Conservation (phyloP, 2,888 invertebrate species). For the Oscheius sp. region DNA sequence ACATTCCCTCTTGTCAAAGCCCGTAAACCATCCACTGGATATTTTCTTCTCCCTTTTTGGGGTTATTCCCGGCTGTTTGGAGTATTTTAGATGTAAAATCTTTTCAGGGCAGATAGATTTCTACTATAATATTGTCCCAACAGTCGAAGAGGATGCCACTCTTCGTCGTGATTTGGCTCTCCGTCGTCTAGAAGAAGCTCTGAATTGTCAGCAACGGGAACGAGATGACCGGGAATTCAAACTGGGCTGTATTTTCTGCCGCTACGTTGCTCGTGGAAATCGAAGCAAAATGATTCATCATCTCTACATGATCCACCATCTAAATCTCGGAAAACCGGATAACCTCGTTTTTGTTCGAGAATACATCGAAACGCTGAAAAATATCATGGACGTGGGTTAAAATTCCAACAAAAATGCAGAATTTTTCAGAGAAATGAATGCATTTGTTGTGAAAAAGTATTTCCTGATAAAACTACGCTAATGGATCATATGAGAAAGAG, state of each 20-base stretch:
- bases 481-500: conserved; percentile 98
- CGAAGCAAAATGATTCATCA: conserved; percentile 83
- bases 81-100: too few relatives aligned
- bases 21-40: too few relatives aligned
- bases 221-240: conserved; percentile 81
- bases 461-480: conserved; percentile 86
- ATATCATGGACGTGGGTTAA: conserved; percentile 26
- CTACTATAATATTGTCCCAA: conserved; percentile 69
- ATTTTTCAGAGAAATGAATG: conserved; percentile 82
- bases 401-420: too few relatives aligned
- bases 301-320: conserved; percentile 85
- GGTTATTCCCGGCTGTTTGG: too few relatives aligned
- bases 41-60: too few relatives aligned
- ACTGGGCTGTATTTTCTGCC: conserved; percentile 88
- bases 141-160: conserved; percentile 59
- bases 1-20: too few relatives aligned
- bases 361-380: conserved; percentile 83
- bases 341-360: conserved; percentile 90
- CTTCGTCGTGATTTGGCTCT: conserved; percentile 71
- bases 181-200: conserved; percentile 72
- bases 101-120: conserved; percentile 60
- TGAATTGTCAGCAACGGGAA: conserved; percentile 86
- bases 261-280: conserved; percentile 75
- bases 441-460: conserved; percentile 90
- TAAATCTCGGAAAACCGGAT: conserved; percentile 90